Evolutionary conservation across 2,888 invertebrate species (phyloP).

Genomic region (Lithophane semibrunnea): DNA sequence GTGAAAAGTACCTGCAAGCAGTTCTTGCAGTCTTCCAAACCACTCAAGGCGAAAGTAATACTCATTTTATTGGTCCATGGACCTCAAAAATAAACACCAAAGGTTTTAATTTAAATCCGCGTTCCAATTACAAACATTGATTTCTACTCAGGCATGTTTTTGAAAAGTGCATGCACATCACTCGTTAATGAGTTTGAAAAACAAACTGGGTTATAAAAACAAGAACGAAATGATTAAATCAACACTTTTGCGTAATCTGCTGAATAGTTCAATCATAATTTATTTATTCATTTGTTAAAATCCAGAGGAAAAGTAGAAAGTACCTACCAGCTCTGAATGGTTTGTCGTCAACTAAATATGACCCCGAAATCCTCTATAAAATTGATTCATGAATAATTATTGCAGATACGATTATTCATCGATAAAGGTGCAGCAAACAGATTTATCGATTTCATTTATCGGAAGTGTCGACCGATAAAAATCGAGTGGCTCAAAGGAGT

Average conservation of each 20-base stretch:
- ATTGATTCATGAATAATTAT: not conserved
- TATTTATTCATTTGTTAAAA: constrained; percentile 8
- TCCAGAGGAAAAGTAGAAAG: constrained; percentile 11
- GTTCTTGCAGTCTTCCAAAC: not conserved
- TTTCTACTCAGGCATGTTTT: constrained; percentile 59
- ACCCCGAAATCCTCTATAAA: not conserved
- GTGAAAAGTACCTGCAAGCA: not conserved
- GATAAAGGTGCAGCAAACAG: constrained; percentile 21
- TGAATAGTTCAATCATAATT: constrained; percentile 11
- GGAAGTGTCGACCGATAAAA: constrained; percentile 34
- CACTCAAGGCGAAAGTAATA: constrained; percentile 27
- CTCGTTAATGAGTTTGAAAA: constrained; percentile 70
- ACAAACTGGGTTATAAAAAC: constrained; percentile 79
- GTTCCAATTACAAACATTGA: constrained; percentile 57
- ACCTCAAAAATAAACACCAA: constrained; percentile 33
- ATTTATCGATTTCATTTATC: constrained; percentile 50
- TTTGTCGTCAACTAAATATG: not conserved
- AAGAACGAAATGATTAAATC: constrained; percentile 65
- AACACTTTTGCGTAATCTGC: constrained; percentile 64
- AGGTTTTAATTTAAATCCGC: constrained; percentile 38
- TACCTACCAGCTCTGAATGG: not conserved
- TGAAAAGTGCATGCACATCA: constrained; percentile 58
- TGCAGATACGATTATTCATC: constrained; percentile 20
- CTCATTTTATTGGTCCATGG: constrained; percentile 11
- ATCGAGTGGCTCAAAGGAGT: not conserved